Evolutionary conservation across 1,140 invertebrate species (phyloP).

Genomic region (Drosophila subobscura): DNA sequence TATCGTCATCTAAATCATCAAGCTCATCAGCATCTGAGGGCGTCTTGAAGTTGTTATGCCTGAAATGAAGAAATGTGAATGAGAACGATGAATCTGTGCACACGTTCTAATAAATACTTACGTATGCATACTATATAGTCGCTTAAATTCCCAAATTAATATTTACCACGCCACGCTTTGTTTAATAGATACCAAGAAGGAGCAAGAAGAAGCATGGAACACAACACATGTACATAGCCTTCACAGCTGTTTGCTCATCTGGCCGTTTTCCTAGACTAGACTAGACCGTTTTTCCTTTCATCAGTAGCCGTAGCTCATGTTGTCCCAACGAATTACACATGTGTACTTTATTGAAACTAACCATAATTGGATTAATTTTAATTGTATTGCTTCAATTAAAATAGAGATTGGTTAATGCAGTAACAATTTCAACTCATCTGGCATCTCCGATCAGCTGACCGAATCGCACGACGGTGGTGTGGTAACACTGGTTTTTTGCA

Average conservation of each 20-base stretch:
- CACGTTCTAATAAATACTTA: slow-evolving; percentile 23
- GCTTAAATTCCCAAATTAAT: slow-evolving; percentile 22
- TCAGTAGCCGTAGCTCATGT: too few species aligned
- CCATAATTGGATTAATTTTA: too few species aligned
- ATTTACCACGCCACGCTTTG: slow-evolving; percentile 58
- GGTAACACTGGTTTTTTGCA: slow-evolving; percentile 14
- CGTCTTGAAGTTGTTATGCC: slow-evolving; percentile 71
- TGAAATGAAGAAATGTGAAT: not conserved
- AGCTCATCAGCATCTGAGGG: slow-evolving; percentile 70
- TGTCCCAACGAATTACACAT: too few species aligned
- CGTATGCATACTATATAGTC: slow-evolving; percentile 60
- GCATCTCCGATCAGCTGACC: too few species aligned
- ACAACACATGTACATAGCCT: slow-evolving; percentile 40
- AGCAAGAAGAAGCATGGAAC: slow-evolving; percentile 54
- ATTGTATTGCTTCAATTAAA: too few species aligned
- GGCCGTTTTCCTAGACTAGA: not conserved
- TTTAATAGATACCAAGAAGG: slow-evolving; percentile 43
- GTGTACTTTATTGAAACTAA: too few species aligned
- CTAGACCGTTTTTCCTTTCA: too few species aligned
- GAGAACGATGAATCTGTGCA: not conserved
- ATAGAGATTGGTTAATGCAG: too few species aligned
- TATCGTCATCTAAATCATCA: slow-evolving; percentile 73
- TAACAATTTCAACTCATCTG: too few species aligned
- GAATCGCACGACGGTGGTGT: not conserved
- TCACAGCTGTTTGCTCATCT: slow-evolving; percentile 38